Evolutionary conservation across 2,113 vertebrate genomes (phyloP).

Genomic region (Ammodytes dubius): DNA sequence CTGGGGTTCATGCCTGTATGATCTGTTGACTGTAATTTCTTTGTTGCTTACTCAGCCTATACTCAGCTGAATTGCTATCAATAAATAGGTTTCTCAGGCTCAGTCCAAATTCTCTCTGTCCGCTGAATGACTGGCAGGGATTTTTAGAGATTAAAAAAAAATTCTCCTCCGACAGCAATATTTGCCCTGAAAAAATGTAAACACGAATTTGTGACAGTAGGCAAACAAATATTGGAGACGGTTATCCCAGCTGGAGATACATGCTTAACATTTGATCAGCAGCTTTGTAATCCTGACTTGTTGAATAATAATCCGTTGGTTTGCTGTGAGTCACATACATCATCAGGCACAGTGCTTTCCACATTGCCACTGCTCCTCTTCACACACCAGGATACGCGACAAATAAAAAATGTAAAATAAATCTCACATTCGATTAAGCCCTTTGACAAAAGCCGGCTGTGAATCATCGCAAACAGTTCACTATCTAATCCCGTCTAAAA

Average conservation of each 20-base stretch:
- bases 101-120: slow-evolving; percentile 9
- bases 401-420: not conserved
- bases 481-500: not conserved
- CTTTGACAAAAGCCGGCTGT: not conserved
- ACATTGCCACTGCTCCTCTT: slow-evolving; percentile 21
- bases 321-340: not conserved
- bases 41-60: not conserved
- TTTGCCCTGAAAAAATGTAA: slow-evolving; percentile 32
- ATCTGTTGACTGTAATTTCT: slow-evolving; percentile 9
- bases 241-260: slow-evolving; percentile 60
- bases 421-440: slow-evolving; percentile 19
- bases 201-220: slow-evolving; percentile 46
- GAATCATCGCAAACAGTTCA: slow-evolving; percentile 16
- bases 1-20: not conserved
- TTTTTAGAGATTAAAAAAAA: not conserved
- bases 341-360: not conserved
- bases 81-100: slow-evolving; percentile 19
- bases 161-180: slow-evolving; percentile 10
- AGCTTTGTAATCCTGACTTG: slow-evolving; percentile 41
- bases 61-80: slow-evolving; percentile 27
- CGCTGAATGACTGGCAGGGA: slow-evolving; percentile 11
- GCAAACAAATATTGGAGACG: slow-evolving; percentile 53
- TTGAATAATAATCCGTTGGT: slow-evolving; percentile 47
- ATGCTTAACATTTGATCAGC: slow-evolving; percentile 60
- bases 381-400: slow-evolving; percentile 32